Conservation (phyloP, 64 coral and sea anemone species). For the Porites australiensis region DNA sequence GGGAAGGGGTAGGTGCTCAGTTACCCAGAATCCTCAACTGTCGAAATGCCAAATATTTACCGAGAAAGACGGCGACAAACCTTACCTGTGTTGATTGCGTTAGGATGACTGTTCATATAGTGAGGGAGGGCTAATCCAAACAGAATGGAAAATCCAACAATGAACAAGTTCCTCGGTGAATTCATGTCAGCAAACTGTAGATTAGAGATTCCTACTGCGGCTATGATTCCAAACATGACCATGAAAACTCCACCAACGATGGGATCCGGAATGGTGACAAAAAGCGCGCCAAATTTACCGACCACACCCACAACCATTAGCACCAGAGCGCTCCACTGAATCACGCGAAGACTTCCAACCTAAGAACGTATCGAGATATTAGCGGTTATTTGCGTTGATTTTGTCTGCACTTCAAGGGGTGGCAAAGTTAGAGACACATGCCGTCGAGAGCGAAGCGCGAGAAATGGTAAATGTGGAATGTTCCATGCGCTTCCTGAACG, state of each 20-base stretch:
- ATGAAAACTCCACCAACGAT: constrained; percentile 78
- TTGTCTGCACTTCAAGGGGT: too few relatives aligned
- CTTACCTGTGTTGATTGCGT: constrained; percentile 54
- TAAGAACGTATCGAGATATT: not conserved
- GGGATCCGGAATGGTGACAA: constrained; percentile 67
- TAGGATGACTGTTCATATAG: constrained; percentile 31
- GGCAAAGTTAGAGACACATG: too few relatives aligned
- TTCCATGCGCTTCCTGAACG: too few relatives aligned
- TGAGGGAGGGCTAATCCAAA: constrained; percentile 68
- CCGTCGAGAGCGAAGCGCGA: too few relatives aligned
- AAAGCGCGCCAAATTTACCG: constrained; percentile 75
- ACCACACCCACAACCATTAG: constrained; percentile 53
- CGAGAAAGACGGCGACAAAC: not conserved
- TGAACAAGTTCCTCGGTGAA: constrained; percentile 70
- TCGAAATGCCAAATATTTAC: too few relatives aligned
- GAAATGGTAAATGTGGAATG: too few relatives aligned
- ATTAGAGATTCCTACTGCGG: constrained; percentile 73
- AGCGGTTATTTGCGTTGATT: too few relatives aligned
- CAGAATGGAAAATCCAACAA: constrained; percentile 69
- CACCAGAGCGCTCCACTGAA: constrained; percentile 54
- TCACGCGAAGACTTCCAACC: constrained; percentile 72
- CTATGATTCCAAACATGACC: constrained; percentile 83
- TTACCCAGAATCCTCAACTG: too few relatives aligned
- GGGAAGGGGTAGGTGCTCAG: too few relatives aligned
- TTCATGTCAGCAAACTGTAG: constrained; percentile 75